Evolutionary conservation across 1,140 invertebrate species (phyloP).

Genomic region (Wasmannia auropunctata): DNA sequence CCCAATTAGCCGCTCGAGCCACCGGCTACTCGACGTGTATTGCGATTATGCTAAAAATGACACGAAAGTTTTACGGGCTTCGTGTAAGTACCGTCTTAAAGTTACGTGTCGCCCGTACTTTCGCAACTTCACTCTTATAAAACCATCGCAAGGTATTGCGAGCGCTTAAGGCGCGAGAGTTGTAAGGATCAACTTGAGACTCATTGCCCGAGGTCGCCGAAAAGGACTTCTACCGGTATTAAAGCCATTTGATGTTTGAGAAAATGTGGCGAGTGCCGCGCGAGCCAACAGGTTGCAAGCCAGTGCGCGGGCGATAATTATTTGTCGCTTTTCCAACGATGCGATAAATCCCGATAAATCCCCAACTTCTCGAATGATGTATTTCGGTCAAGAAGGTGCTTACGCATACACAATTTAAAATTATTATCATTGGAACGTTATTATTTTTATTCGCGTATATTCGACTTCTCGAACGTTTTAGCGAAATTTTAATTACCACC

Average conservation of each 20-base stretch:
- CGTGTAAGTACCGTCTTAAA: slow-evolving; percentile 24
- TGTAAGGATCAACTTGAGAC: slow-evolving; percentile 24
- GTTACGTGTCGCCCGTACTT: slow-evolving; percentile 33
- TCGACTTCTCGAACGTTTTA: neutral
- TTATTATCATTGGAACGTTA: neutral
- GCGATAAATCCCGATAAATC: neutral
- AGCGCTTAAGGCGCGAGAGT: neutral
- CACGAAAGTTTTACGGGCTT: slow-evolving; percentile 41
- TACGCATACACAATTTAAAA: neutral
- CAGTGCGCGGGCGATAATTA: slow-evolving; percentile 5
- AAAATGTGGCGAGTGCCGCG: neutral
- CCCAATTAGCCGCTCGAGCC: slow-evolving; percentile 32
- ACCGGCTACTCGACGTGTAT: slow-evolving; percentile 23
- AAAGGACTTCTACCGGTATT: slow-evolving; percentile 15
- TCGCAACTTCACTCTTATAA: slow-evolving; percentile 19
- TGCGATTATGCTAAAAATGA: slow-evolving; percentile 55
- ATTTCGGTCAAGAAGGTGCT: neutral
- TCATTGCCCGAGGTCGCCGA: slow-evolving; percentile 20
- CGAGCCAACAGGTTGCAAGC: slow-evolving; percentile 22
- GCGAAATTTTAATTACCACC: neutral
- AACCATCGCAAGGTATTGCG: slow-evolving; percentile 20
- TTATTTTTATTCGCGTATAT: neutral
- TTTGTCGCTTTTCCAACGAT: neutral
- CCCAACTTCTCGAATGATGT: neutral
- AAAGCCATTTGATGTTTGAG: slow-evolving; percentile 27